Conservation (phyloP, 2,113 vertebrate species). For the Mirza zaza region DNA sequence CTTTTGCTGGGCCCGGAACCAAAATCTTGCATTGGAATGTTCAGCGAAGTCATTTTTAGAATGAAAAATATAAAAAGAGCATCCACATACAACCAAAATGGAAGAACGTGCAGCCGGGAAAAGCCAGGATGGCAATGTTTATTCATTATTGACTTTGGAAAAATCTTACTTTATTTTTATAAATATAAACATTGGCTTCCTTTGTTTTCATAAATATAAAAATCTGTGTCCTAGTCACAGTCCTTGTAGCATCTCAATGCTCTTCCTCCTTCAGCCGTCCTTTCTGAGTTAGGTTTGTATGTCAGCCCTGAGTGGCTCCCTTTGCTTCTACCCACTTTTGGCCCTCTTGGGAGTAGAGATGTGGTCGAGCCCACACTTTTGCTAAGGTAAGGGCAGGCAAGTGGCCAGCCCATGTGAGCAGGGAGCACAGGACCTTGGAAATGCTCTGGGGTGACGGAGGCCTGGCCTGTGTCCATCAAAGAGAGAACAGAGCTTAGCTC, state of each 20-base stretch:
- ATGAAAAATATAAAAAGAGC: constrained; percentile 64
- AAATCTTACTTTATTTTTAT: background rate
- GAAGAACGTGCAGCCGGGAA: constrained; percentile 3
- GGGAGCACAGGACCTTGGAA: background rate
- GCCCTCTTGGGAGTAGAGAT: constrained; percentile 84
- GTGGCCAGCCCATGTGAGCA: accelerated
- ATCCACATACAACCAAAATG: background rate
- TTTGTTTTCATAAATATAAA: background rate
- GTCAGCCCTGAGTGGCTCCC: background rate
- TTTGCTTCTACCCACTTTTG: background rate
- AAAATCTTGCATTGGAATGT: constrained; percentile 49
- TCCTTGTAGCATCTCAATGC: background rate
- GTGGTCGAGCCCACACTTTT: constrained; percentile 89
- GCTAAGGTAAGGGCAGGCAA: constrained; percentile 81
- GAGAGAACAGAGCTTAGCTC: background rate
- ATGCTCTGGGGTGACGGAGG: too few species aligned
- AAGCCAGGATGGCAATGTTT: background rate
- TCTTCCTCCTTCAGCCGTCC: background rate
- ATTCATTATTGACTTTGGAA: background rate
- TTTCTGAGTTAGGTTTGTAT: background rate
- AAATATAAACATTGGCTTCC: background rate
- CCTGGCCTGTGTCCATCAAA: background rate
- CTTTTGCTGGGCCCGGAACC: constrained; percentile 59
- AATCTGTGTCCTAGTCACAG: background rate
- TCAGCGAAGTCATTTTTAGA: constrained; percentile 68